A percentile compares a stretch with the other conserved stretches of the same genome.
These are phyloP conservation scores for Takifugu rubripes DNA, from an alignment of 2,797 vertebrate species.

Conservation along the genomic window DNA sequence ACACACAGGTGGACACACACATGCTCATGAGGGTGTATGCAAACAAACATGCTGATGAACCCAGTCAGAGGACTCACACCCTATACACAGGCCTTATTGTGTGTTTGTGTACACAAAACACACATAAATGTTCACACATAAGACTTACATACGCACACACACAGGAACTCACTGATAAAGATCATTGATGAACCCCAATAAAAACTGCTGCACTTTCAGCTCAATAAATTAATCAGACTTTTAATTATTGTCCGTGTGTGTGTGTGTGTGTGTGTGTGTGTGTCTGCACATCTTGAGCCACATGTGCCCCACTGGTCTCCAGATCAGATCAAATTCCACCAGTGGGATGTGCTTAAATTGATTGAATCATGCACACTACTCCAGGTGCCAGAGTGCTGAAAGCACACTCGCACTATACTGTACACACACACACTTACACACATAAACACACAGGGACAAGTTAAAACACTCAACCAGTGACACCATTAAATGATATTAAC, in stretches of 20 bases:
- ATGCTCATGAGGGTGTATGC: conserved; percentile 36
- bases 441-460: conserved; percentile 13
- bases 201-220: conserved; percentile 92
- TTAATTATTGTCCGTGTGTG: conserved; percentile 87
- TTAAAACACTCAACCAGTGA: conserved; percentile 40
- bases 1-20: conserved; percentile 18
- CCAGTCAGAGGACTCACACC: not conserved
- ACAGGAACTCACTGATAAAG: conserved; percentile 48
- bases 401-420: conserved; percentile 22
- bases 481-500: conserved; percentile 46
- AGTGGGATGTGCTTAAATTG: conserved; percentile 58
- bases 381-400: conserved; percentile 60
- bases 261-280: not conserved
- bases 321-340: conserved; percentile 29
- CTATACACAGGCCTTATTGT: too few species aligned
- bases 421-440: conserved; percentile 20
- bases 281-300: not conserved
- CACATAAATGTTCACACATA: not conserved
- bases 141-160: not conserved
- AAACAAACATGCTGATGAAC: conserved; percentile 28
- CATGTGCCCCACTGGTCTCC: not conserved
- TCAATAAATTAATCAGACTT: conserved; percentile 99
- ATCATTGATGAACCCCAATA: conserved; percentile 95
- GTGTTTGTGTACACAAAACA: too few species aligned
- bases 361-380: conserved; percentile 25